Conservation (phyloP, 2,797 vertebrate genomes). For the Sciaenops ocellatus region DNA sequence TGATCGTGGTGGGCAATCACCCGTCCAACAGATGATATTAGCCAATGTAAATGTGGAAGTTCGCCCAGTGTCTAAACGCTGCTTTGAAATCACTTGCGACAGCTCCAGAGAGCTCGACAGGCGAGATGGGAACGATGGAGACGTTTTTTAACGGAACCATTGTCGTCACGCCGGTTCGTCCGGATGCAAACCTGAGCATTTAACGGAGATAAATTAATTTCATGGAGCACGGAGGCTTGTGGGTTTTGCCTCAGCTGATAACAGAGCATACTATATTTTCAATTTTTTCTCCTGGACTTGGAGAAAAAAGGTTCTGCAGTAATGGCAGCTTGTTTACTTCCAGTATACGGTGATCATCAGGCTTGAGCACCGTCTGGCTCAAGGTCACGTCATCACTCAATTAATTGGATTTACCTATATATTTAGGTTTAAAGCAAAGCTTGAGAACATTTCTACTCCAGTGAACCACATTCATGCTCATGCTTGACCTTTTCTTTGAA, state of each 20-base stretch:
- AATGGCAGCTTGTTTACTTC: not conserved
- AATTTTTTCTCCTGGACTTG: not conserved
- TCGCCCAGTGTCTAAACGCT: not conserved
- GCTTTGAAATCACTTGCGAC: not conserved
- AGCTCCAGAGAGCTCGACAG: not conserved
- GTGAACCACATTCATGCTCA: not conserved
- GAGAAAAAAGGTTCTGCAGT: not conserved
- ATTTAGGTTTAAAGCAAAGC: not conserved
- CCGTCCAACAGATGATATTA: not conserved
- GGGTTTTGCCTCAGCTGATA: slow-evolving; percentile 10
- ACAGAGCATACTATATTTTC: not conserved
- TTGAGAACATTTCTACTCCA: not conserved
- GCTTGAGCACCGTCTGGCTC: not conserved
- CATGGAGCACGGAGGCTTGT: not conserved
- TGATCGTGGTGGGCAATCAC: not conserved
- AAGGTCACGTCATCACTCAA: not conserved
- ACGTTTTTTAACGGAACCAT: no score
- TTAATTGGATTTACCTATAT: not conserved
- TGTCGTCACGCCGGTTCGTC: not conserved
- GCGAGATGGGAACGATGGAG: not conserved
- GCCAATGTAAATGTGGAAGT: not conserved
- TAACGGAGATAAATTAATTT: not conserved
- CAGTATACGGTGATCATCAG: not conserved
- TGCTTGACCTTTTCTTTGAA: not conserved
- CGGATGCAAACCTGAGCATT: not conserved